These are phyloP conservation scores for Orthonevra nobilis DNA, from an alignment of 2,888 invertebrate species.

Conservation along the genomic window DNA sequence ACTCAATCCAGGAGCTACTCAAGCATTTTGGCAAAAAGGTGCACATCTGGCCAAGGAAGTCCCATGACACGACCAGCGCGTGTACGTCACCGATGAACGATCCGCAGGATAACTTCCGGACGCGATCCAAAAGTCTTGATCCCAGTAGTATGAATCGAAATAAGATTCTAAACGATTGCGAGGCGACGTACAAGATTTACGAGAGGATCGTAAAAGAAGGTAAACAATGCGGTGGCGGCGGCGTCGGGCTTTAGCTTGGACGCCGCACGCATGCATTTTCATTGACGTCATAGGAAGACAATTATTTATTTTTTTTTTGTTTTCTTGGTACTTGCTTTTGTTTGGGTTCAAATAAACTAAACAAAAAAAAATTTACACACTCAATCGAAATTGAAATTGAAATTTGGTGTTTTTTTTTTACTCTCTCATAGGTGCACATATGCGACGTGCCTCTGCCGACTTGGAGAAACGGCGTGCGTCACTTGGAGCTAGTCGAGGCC, in stretches of 20 bases:
- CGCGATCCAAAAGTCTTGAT: conserved; percentile 90
- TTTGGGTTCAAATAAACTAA: conserved; percentile 1
- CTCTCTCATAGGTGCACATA: conserved; percentile 85
- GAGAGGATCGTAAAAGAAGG: conserved; percentile 89
- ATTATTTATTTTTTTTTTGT: conserved; percentile 6
- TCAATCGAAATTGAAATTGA: conserved; percentile 9
- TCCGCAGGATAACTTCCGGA: conserved; percentile 85
- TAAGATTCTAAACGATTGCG: conserved; percentile 86
- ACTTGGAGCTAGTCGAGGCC: conserved; percentile 83
- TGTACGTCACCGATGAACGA: conserved; percentile 81
- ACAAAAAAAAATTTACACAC: neutral
- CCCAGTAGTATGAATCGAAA: conserved; percentile 81
- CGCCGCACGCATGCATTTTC: too few relatives aligned
- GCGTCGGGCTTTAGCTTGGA: too few relatives aligned
- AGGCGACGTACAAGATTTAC: conserved; percentile 90
- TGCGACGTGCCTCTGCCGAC: conserved; percentile 89
- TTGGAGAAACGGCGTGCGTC: conserved; percentile 90
- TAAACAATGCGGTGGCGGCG: conserved; percentile 78
- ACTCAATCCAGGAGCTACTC: conserved; percentile 88
- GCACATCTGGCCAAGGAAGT: conserved; percentile 86
- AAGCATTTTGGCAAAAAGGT: conserved; percentile 88
- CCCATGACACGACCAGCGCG: conserved; percentile 81
- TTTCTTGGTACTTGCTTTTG: conserved; percentile 73
- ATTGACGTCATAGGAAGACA: conserved; percentile 2
- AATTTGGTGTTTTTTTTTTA: conserved; percentile 69